Conservation (phyloP, 2,113 vertebrate species). For the Prionailurus bengalensis region DNA sequence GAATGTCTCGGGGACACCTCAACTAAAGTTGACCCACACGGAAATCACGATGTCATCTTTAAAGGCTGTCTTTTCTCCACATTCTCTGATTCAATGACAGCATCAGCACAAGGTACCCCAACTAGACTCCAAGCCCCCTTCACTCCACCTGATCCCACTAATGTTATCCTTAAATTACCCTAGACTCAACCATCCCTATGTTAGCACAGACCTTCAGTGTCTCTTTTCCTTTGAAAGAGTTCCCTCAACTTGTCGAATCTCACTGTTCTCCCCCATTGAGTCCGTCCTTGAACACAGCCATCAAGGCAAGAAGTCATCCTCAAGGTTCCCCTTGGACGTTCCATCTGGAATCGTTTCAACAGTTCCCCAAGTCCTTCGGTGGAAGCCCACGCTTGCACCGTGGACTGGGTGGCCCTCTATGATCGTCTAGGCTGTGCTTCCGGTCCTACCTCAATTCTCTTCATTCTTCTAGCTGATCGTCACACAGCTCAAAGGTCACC, state of each 20-base stretch:
- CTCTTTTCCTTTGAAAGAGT: background rate
- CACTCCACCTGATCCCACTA: no score
- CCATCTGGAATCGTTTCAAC: background rate
- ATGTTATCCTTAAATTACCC: fast-evolving
- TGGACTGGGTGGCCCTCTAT: fast-evolving
- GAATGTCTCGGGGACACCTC: no score
- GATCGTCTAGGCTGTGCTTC: no score
- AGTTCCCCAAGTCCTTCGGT: no score
- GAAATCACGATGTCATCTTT: fast-evolving
- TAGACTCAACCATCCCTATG: fast-evolving
- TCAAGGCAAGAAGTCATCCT: background rate
- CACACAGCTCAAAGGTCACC: background rate
- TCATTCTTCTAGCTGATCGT: no score
- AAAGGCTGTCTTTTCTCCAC: background rate
- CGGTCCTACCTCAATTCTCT: background rate
- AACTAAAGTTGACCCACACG: background rate
- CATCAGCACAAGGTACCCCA: no score
- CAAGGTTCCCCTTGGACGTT: background rate
- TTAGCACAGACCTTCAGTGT: fast-evolving
- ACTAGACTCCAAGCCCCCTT: background rate
- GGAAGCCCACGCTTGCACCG: fast-evolving
- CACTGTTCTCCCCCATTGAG: background rate
- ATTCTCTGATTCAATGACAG: background rate
- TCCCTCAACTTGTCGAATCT: background rate
- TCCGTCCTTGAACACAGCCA: fast-evolving